Conservation (phyloP, 2,797 vertebrate genomes). For the Paramormyrops hopkinsi region DNA sequence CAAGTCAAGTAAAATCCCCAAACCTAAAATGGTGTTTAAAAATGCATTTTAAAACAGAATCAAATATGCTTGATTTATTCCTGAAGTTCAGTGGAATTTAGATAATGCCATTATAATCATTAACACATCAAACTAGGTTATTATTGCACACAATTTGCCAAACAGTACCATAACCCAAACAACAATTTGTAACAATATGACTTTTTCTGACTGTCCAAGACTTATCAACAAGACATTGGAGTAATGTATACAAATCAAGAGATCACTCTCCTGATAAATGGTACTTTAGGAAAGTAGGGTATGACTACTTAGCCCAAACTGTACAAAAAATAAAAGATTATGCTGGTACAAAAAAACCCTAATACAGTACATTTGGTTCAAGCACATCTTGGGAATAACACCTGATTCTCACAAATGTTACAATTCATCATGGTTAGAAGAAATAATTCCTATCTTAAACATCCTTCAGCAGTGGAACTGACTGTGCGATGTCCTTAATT, state of each 20-base stretch:
- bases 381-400: not conserved
- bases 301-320: not conserved
- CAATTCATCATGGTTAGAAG: not conserved
- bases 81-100: not conserved
- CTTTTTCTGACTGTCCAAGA: not conserved
- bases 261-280: not conserved
- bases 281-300: not conserved
- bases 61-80: conserved; percentile 2
- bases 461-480: not conserved
- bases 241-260: not conserved
- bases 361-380: not conserved
- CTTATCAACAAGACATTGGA: not conserved
- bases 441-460: not conserved
- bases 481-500: not conserved
- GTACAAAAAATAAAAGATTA: not conserved
- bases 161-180: not conserved
- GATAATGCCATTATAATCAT: not conserved
- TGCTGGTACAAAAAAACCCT: not conserved
- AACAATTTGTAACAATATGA: not conserved
- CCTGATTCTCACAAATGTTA: not conserved
- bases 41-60: not conserved
- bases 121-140: not conserved
- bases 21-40: not conserved
- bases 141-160: not conserved
- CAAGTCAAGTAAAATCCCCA: not conserved